Percentiles rank a stretch among this genome's conserved stretches.
Evolutionary conservation across 1,140 invertebrate species (phyloP).

Genomic region (Drosophila orosa): DNA sequence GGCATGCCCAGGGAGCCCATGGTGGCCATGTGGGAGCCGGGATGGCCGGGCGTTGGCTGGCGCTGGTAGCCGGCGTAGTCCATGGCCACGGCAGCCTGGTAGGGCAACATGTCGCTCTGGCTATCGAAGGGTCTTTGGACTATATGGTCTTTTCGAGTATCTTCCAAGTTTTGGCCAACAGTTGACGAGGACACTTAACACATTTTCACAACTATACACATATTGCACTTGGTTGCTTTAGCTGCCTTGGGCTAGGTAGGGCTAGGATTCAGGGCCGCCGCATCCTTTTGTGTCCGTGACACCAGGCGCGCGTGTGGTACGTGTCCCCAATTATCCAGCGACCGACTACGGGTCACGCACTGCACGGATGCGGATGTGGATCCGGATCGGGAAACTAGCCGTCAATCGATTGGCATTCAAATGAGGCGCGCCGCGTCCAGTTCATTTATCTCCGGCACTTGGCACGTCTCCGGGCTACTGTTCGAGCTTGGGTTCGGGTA

Average conservation of each 20-base stretch:
- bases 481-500: constrained; percentile 10
- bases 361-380: constrained; percentile 40
- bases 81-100: constrained; percentile 93
- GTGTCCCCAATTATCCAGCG: constrained; percentile 77
- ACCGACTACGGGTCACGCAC: constrained; percentile 39
- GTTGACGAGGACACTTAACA: constrained; percentile 42
- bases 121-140: not conserved
- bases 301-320: constrained; percentile 65
- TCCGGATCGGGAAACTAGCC: constrained; percentile 45
- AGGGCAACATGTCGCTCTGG: constrained; percentile 90
- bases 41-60: constrained; percentile 87
- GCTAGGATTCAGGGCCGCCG: constrained; percentile 41
- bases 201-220: constrained; percentile 40
- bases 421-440: constrained; percentile 74
- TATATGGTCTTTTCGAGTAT: not conserved
- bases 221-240: constrained; percentile 61
- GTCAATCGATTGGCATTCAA: constrained; percentile 77
- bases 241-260: constrained; percentile 16
- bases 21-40: constrained; percentile 84
- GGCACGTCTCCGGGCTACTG: constrained; percentile 62
- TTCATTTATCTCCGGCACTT: constrained; percentile 69
- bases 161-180: constrained; percentile 2
- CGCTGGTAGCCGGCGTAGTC: constrained; percentile 93
- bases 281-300: constrained; percentile 59
- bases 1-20: constrained; percentile 86